phyloP scores from a whole-genome alignment of 2,888 invertebrate species.

The Pogonocherus hispidulus region DNA sequence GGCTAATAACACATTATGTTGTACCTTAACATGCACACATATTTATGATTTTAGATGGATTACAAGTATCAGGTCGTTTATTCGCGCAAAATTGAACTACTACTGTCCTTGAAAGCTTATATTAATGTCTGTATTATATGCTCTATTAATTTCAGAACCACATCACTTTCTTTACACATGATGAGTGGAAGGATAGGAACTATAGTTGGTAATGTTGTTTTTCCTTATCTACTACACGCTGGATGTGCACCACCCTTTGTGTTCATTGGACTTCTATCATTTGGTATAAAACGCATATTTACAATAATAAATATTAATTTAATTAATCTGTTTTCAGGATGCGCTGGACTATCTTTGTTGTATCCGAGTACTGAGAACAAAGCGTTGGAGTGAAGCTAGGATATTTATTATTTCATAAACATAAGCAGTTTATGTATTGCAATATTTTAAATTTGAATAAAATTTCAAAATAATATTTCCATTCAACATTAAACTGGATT shows the following conservation, averaged over 20 bases:
- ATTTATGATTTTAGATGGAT: too few relatives aligned
- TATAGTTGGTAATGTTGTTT: slow-evolving; percentile 78
- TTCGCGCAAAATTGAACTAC: too few relatives aligned
- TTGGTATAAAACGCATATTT: slow-evolving; percentile 68
- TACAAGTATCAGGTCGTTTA: too few relatives aligned
- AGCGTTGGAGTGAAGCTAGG: slow-evolving; percentile 3
- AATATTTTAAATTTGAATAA: neutral
- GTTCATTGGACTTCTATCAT: slow-evolving; percentile 74
- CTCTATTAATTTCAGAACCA: slow-evolving; percentile 74
- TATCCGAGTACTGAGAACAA: slow-evolving; percentile 38
- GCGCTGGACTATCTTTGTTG: slow-evolving; percentile 22
- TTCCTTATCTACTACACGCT: slow-evolving; percentile 76
- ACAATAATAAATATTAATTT: neutral
- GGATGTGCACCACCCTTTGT: slow-evolving; percentile 83
- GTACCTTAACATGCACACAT: too few relatives aligned
- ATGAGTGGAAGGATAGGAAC: slow-evolving; percentile 81
- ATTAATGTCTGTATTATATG: too few relatives aligned
- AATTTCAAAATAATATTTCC: neutral
- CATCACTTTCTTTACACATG: slow-evolving; percentile 79
- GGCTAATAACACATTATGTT: too few relatives aligned
- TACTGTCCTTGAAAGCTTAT: too few relatives aligned
- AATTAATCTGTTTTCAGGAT: slow-evolving; percentile 27
- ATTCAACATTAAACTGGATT: too few relatives aligned
- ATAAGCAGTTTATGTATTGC: neutral
- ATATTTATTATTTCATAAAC: neutral